These are phyloP conservation scores for human DNA, from an alignment of 2,113 vertebrate species.

Conservation along the genomic window GRCh38 chrX:70978001-70978500, in stretches of 20 bases:
- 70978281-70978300: slow-evolving; percentile 25
- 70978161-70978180: not conserved
- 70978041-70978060: too few species aligned
- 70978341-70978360: not conserved
- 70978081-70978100: not conserved
- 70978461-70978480: not conserved
- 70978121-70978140: not conserved
- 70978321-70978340: slow-evolving; percentile 9
- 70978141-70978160: not conserved
- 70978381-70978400: slow-evolving; percentile 20
- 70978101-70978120: not conserved
- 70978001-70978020: too few species aligned
- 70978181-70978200: not conserved
- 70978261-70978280: too few species aligned
- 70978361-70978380: not conserved
- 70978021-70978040: too few species aligned
- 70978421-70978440: slow-evolving; percentile 18
- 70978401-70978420: slow-evolving; percentile 20
- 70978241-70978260: not conserved
- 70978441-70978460: not conserved
- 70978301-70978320: slow-evolving; percentile 17
- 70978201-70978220: slow-evolving; percentile 23
- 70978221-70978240: not conserved
- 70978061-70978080: not conserved
- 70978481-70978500: slow-evolving; percentile 25